Evolutionary conservation across 2,888 invertebrate species (phyloP).

Genomic region (Drosophila parthenogenetica): DNA sequence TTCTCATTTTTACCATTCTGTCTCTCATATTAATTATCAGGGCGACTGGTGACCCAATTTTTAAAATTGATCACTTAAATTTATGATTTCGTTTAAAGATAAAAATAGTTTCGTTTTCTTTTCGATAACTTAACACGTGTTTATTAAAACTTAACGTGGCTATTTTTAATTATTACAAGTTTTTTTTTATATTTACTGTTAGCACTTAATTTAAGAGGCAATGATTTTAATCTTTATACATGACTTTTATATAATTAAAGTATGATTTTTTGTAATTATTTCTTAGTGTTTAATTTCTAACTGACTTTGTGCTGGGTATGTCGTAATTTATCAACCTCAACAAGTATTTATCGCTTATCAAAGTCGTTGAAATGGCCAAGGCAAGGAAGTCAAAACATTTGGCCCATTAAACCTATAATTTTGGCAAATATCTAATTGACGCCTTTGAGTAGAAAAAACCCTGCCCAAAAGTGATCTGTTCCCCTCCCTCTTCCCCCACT

Average conservation of each 20-base stretch:
- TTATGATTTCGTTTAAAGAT: background rate
- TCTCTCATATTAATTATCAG: background rate
- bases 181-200: too few species aligned
- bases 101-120: too few species aligned
- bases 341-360: slow-evolving; percentile 46
- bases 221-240: too few species aligned
- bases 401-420: slow-evolving; percentile 44
- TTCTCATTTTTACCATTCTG: background rate
- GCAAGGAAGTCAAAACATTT: slow-evolving; percentile 45
- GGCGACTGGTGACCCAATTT: background rate
- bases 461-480: slow-evolving; percentile 29
- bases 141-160: too few species aligned
- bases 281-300: too few species aligned
- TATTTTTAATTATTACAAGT: too few species aligned
- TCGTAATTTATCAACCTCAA: slow-evolving; percentile 12
- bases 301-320: slow-evolving; percentile 15
- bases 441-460: slow-evolving; percentile 22
- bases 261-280: too few species aligned
- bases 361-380: slow-evolving; percentile 55
- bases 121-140: too few species aligned
- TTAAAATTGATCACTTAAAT: background rate
- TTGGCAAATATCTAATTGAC: slow-evolving; percentile 45
- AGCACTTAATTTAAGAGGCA: too few species aligned
- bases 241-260: too few species aligned
- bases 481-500: too few species aligned